Conservation (phyloP, 2,113 vertebrate genomes). For the Microcebus jonahi region DNA sequence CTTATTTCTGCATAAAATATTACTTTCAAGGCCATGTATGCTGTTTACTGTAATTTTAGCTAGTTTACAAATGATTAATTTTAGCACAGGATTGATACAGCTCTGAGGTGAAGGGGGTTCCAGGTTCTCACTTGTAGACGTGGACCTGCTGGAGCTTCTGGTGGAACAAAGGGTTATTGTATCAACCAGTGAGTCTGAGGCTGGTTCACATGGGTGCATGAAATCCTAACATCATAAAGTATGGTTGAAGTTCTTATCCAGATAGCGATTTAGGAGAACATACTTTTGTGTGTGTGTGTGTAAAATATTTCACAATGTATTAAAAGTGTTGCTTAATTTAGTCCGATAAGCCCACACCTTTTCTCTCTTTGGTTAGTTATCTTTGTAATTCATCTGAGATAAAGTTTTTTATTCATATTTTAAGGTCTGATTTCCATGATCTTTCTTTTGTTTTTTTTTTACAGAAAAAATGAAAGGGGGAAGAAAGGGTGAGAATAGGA, state of each 20-base stretch:
- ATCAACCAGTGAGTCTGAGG: background rate
- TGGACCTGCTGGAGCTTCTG: conserved; percentile 47
- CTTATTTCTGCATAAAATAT: background rate
- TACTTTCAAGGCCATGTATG: background rate
- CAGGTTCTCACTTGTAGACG: background rate
- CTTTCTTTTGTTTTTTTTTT: background rate
- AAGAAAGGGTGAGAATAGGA: background rate
- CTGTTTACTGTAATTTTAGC: conserved; percentile 53
- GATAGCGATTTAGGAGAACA: conserved; percentile 18
- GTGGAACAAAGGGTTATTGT: conserved; percentile 58
- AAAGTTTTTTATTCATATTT: background rate
- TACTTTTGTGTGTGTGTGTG: background rate
- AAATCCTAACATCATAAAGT: conserved; percentile 56
- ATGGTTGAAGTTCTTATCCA: conserved; percentile 55
- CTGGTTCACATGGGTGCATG: background rate
- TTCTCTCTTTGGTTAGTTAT: background rate
- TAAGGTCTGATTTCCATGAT: background rate
- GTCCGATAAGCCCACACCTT: background rate
- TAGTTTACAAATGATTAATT: conserved; percentile 41
- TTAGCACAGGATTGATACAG: conserved; percentile 51
- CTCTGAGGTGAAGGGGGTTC: background rate
- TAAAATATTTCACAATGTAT: conserved; percentile 47
- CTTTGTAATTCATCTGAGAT: background rate
- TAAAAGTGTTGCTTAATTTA: conserved; percentile 1
- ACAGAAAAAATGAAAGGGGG: background rate